These are phyloP conservation scores for Ptilodon capucinus DNA, from an alignment of 2,888 invertebrate species.

Conservation along the genomic window DNA sequence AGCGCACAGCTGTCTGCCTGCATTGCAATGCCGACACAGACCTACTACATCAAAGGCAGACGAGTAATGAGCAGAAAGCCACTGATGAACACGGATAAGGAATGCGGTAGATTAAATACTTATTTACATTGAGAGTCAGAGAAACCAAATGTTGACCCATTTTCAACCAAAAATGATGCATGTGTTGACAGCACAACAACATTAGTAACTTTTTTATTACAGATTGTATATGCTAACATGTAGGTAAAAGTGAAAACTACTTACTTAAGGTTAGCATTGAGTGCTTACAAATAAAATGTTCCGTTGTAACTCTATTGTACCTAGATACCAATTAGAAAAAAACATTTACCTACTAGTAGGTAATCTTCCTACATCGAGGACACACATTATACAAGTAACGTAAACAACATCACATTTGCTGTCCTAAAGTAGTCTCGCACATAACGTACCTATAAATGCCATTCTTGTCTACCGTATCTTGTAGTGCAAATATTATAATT, in stretches of 20 bases:
- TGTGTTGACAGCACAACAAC: not conserved
- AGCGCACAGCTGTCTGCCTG: constrained; percentile 58
- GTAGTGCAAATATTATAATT: constrained; percentile 49
- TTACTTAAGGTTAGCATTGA: no score
- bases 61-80: constrained; percentile 49
- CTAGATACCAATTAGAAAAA: not conserved
- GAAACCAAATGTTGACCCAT: not conserved
- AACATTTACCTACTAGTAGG: no score
- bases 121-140: not conserved
- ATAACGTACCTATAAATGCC: constrained; percentile 23
- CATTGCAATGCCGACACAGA: constrained; percentile 28
- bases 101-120: constrained; percentile 16
- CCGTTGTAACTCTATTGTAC: not conserved
- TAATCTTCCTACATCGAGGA: not conserved
- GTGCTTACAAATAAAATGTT: no score
- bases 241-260: not conserved
- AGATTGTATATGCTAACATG: no score
- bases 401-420: constrained; percentile 7
- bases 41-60: constrained; percentile 51
- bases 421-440: constrained; percentile 16
- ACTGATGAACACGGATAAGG: constrained; percentile 25
- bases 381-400: constrained; percentile 9
- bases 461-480: constrained; percentile 41
- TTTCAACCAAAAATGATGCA: not conserved
- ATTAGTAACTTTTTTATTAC: not conserved